These are phyloP conservation scores for Drosophila albomicans DNA, from an alignment of 1,140 invertebrate genomes.

Conservation along the genomic window DNA sequence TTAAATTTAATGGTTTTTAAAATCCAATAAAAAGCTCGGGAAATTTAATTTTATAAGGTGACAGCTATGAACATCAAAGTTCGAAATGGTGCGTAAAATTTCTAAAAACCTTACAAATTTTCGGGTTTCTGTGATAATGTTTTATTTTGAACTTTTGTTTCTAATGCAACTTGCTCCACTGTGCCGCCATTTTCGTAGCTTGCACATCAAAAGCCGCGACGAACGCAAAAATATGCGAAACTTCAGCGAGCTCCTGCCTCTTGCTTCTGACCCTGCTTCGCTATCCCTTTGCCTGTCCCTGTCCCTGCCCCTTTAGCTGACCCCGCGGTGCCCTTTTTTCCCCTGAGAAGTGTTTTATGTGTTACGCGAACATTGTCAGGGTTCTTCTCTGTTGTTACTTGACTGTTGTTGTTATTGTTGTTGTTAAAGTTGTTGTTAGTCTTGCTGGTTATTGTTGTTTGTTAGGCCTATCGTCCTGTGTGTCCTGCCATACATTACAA, in stretches of 20 bases:
- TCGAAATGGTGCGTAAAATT: too few relatives aligned
- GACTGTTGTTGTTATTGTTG: constrained; percentile 25
- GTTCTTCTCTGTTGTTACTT: constrained; percentile 33
- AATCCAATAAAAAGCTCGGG: too few relatives aligned
- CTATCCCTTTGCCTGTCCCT: background rate
- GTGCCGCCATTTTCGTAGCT: constrained; percentile 35
- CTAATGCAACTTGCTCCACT: constrained; percentile 24
- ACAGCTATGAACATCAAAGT: too few relatives aligned
- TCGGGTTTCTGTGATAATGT: too few relatives aligned
- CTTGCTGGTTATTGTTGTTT: background rate
- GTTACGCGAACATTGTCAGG: constrained; percentile 63
- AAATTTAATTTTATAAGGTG: too few relatives aligned
- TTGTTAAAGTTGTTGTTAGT: constrained; percentile 2
- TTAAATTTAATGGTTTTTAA: too few relatives aligned
- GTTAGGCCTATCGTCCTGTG: constrained; percentile 37
- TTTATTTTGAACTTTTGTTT: background rate
- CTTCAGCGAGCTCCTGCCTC: constrained; percentile 47
- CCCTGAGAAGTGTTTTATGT: constrained; percentile 71
- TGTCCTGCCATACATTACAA: constrained; percentile 78
- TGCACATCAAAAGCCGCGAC: constrained; percentile 72
- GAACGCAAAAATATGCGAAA: constrained; percentile 78
- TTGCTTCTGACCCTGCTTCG: background rate
- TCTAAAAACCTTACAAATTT: too few relatives aligned
- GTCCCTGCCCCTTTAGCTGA: background rate
- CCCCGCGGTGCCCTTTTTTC: background rate